These are phyloP conservation scores for Spodoptera picta DNA, from an alignment of 2,888 invertebrate genomes.

Conservation along the genomic window DNA sequence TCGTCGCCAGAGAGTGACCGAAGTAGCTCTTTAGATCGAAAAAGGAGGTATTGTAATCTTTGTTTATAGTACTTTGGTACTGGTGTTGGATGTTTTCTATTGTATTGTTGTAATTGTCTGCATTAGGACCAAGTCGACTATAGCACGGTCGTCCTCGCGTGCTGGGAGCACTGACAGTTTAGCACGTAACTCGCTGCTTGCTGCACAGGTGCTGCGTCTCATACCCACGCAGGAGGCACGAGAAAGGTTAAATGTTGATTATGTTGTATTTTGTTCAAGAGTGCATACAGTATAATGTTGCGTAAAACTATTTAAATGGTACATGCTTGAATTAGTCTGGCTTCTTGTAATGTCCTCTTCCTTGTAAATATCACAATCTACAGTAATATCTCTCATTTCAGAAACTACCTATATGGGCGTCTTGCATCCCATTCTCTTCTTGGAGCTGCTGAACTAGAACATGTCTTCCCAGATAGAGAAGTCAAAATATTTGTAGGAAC, in stretches of 20 bases:
- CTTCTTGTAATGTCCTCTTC: too few species aligned
- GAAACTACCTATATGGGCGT: slow-evolving; percentile 94
- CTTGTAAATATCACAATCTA: too few species aligned
- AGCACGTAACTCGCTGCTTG: slow-evolving; percentile 92
- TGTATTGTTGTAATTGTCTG: slow-evolving; percentile 55
- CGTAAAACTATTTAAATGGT: not conserved
- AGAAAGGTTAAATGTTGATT: slow-evolving; percentile 88
- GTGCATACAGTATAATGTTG: slow-evolving; percentile 1
- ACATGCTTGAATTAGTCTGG: slow-evolving; percentile 2
- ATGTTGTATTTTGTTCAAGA: slow-evolving; percentile 14
- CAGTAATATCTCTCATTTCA: slow-evolving; percentile 57
- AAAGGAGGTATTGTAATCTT: slow-evolving; percentile 71
- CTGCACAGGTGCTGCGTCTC: slow-evolving; percentile 93
- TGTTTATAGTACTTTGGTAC: slow-evolving; percentile 22
- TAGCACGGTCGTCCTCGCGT: slow-evolving; percentile 79
- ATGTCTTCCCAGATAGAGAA: slow-evolving; percentile 95
- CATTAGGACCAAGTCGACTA: slow-evolving; percentile 79
- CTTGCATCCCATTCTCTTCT: slow-evolving; percentile 94
- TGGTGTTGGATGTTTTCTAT: slow-evolving; percentile 41
- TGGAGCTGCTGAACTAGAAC: slow-evolving; percentile 95
- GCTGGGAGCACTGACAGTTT: slow-evolving; percentile 90
- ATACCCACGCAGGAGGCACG: slow-evolving; percentile 95
- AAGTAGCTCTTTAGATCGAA: slow-evolving; percentile 84
- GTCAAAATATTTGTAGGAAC: slow-evolving; percentile 96
- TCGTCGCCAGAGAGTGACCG: slow-evolving; percentile 86